phyloP scores from a whole-genome alignment of 2,888 invertebrate species.

The Flabesymbios commensalis region DNA sequence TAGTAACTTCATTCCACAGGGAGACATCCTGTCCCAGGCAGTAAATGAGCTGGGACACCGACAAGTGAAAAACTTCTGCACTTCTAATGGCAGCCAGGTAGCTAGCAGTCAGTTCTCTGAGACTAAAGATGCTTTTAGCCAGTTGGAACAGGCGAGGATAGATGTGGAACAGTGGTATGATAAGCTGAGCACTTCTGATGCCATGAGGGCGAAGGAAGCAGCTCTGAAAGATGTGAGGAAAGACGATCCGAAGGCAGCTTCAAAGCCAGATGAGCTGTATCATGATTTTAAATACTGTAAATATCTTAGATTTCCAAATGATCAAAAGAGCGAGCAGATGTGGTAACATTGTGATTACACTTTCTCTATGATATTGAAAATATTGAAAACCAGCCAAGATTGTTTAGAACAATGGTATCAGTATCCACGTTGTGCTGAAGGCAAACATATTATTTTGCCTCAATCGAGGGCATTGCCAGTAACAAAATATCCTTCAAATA shows the following conservation, averaged over 20 bases:
- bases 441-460: no score
- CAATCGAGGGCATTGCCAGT: no score
- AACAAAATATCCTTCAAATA: no score
- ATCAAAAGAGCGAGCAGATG: no score
- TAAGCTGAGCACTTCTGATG: neutral
- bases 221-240: neutral
- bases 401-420: no score
- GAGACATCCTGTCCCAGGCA: neutral
- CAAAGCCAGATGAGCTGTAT: no score
- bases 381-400: no score
- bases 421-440: no score
- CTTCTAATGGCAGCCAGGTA: neutral
- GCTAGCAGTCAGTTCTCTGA: neutral
- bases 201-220: conserved; percentile 1
- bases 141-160: conserved; percentile 1
- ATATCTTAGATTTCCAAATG: no score
- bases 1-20: neutral
- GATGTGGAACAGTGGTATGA: conserved; percentile 3
- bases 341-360: no score
- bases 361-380: no score
- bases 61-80: neutral
- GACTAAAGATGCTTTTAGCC: neutral
- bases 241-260: neutral
- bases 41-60: neutral
- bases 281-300: no score